Conservation (phyloP, 2,797 vertebrate genomes). For the Apogon talboti region DNA sequence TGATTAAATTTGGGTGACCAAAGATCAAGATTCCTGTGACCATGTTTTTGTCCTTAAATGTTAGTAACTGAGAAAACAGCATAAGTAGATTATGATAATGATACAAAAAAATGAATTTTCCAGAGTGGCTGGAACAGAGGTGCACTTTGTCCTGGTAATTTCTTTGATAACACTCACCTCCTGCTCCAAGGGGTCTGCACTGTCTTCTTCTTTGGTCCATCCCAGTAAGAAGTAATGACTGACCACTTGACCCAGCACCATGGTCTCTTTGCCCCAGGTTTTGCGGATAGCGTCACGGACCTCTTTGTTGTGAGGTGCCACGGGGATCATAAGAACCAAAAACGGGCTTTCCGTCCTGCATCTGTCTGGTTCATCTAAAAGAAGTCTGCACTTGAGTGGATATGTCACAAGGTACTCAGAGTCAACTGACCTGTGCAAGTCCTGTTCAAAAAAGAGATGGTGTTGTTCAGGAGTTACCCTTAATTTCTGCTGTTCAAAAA, state of each 20-base stretch:
- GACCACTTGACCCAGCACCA: slow-evolving; percentile 28
- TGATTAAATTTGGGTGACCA: too few species aligned
- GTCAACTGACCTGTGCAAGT: slow-evolving; percentile 16
- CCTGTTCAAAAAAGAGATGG: neutral
- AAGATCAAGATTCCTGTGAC: too few species aligned
- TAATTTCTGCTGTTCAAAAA: too few species aligned
- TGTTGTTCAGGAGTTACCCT: neutral
- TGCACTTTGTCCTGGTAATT: too few species aligned
- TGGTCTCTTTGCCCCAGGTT: slow-evolving; percentile 50
- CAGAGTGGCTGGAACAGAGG: too few species aligned
- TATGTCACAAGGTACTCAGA: slow-evolving; percentile 46
- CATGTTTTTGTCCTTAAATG: too few species aligned
- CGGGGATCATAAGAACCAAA: slow-evolving; percentile 62
- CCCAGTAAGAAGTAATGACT: slow-evolving; percentile 64
- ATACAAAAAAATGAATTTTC: too few species aligned
- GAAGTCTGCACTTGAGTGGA: slow-evolving; percentile 39
- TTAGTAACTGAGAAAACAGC: too few species aligned
- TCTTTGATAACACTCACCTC: slow-evolving; percentile 38
- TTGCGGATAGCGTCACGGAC: slow-evolving; percentile 54
- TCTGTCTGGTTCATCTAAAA: slow-evolving; percentile 41
- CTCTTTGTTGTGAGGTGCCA: slow-evolving; percentile 36
- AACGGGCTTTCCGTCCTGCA: slow-evolving; percentile 59
- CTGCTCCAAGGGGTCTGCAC: neutral
- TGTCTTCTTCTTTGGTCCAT: neutral
- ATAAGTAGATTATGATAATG: too few species aligned